Conservation (phyloP, 2,888 invertebrate species). For the Loripinus fragilis region DNA sequence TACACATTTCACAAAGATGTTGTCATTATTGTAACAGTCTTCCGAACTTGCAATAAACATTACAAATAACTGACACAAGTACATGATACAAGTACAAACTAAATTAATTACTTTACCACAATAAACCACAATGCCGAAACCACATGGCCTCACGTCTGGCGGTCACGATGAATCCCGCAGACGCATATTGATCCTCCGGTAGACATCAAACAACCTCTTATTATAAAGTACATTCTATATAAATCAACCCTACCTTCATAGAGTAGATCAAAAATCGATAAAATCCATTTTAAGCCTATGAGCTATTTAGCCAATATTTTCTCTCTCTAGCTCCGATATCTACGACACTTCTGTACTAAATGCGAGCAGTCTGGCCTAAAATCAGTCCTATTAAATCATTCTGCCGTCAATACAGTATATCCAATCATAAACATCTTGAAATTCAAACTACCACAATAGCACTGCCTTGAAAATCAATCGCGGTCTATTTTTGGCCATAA, state of each 20-base stretch:
- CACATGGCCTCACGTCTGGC: slow-evolving; percentile 1
- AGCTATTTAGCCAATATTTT: slow-evolving; percentile 3
- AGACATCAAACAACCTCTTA: not conserved
- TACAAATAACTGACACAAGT: no score
- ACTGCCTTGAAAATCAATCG: slow-evolving; percentile 10
- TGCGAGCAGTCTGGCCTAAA: slow-evolving; percentile 3
- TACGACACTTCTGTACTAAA: slow-evolving; percentile 7
- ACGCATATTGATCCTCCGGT: not conserved
- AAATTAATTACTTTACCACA: not conserved
- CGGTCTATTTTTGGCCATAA: not conserved
- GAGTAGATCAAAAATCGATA: not conserved
- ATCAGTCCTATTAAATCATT: slow-evolving; percentile 6
- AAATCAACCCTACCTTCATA: not conserved
- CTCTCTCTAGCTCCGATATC: not conserved
- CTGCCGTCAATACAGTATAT: not conserved
- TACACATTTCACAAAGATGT: no score
- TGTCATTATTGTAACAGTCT: no score
- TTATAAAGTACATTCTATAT: not conserved
- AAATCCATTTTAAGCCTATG: slow-evolving; percentile 5
- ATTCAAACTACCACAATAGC: not conserved
- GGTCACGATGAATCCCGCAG: not conserved
- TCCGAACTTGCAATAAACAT: no score
- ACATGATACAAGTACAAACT: no score
- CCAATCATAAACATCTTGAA: slow-evolving; percentile 12
- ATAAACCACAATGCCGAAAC: not conserved